Evolutionary conservation across 2,797 vertebrate genomes (phyloP).

Genomic region (Pangasius mekongensis): DNA sequence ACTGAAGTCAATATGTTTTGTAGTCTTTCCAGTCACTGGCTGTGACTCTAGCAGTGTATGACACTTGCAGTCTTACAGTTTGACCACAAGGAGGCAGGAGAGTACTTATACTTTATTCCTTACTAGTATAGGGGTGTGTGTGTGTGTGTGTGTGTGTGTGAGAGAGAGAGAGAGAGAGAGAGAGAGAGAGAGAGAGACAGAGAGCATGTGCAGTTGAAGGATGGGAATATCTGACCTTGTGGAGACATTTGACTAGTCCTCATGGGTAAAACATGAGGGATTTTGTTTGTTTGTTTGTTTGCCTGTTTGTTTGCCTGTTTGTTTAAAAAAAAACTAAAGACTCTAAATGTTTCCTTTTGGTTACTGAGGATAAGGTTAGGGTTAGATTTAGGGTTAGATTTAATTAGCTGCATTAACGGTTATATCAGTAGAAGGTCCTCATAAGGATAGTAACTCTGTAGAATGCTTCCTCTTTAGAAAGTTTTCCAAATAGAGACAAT

Average conservation of each 20-base stretch:
- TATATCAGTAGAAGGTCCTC: neutral
- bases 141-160: neutral
- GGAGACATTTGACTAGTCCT: neutral
- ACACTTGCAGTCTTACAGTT: neutral
- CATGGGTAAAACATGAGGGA: neutral
- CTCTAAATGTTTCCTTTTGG: neutral
- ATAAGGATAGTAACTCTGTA: neutral
- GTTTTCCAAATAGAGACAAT: neutral
- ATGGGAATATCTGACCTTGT: neutral
- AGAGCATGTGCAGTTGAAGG: neutral
- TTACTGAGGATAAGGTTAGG: neutral
- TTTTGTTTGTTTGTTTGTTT: neutral
- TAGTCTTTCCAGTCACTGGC: neutral
- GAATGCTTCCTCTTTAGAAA: neutral
- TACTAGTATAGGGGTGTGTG: neutral
- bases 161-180: neutral
- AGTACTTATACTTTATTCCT: neutral
- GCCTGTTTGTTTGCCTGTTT: neutral
- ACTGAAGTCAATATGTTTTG: neutral
- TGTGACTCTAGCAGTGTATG: neutral
- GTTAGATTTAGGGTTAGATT: neutral
- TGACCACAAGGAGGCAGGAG: slow-evolving; percentile 31
- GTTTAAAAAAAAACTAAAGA: neutral
- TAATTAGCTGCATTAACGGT: neutral
- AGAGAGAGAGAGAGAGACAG: neutral